These are phyloP conservation scores for Tinamus major DNA, from an alignment of 2,797 vertebrate genomes.

Conservation along the genomic window DNA sequence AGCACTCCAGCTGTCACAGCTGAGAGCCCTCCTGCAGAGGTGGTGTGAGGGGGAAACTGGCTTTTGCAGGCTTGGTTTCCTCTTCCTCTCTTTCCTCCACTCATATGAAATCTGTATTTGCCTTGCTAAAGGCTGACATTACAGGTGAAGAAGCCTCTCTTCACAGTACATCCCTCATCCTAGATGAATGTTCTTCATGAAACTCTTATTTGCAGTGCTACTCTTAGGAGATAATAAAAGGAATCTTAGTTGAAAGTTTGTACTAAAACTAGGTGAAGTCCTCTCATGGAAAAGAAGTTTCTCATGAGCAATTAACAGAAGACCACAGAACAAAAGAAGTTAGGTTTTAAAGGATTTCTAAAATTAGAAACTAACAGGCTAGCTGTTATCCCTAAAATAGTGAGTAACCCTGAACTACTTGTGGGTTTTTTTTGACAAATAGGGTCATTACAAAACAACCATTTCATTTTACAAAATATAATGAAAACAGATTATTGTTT, in stretches of 20 bases:
- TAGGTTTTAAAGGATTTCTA: slow-evolving; percentile 21
- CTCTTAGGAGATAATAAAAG: neutral
- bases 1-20: slow-evolving; percentile 23
- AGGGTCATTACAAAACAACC: neutral
- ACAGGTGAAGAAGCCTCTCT: neutral
- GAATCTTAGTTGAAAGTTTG: neutral
- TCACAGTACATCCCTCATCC: neutral
- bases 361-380: neutral
- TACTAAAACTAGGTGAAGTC: neutral
- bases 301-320: neutral
- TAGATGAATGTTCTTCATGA: neutral
- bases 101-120: neutral
- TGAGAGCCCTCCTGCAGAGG: neutral
- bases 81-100: neutral
- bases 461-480: neutral
- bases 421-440: neutral
- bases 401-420: neutral
- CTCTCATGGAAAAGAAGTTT: neutral
- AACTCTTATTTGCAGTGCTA: neutral
- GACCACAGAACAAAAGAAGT: neutral
- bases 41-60: neutral
- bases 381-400: slow-evolving; percentile 16
- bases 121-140: neutral
- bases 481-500: neutral
- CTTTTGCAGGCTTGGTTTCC: slow-evolving; percentile 14